A percentile compares a stretch with the other conserved stretches of the same genome.
Evolutionary conservation across 1,140 invertebrate genomes (phyloP).

Genomic region (Dufourea novaeangliae): DNA sequence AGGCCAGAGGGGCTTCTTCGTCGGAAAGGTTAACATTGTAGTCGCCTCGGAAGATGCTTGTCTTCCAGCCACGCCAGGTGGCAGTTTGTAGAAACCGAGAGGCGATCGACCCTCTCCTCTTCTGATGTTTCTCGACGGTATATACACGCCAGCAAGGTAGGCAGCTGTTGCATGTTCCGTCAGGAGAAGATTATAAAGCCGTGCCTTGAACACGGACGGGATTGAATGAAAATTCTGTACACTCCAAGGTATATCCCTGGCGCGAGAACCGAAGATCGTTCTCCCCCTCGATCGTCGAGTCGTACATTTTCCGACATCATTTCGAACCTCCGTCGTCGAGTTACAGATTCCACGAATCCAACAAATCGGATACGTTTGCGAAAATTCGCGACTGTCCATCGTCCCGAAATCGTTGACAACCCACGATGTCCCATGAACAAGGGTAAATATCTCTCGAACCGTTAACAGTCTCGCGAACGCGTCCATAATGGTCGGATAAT

Average conservation of each 20-base stretch:
- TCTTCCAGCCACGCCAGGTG: constrained; percentile 37
- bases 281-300: neutral
- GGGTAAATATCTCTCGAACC: constrained; percentile 35
- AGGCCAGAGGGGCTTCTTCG: constrained; percentile 5
- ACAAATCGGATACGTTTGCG: neutral
- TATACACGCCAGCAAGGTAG: neutral
- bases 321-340: neutral
- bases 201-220: constrained; percentile 5
- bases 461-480: neutral
- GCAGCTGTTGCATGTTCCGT: constrained; percentile 59
- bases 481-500: constrained; percentile 33
- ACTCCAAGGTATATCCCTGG: neutral
- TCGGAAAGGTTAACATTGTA: neutral
- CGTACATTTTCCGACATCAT: neutral
- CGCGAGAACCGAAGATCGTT: neutral
- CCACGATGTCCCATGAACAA: neutral
- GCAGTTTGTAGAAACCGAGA: constrained; percentile 23
- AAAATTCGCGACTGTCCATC: neutral
- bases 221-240: constrained; percentile 12
- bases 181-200: constrained; percentile 42
- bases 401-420: too few relatives aligned
- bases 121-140: constrained; percentile 23
- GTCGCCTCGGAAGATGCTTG: constrained; percentile 8
- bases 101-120: constrained; percentile 13
- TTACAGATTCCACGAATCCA: too few relatives aligned